phyloP scores from a whole-genome alignment of 2,888 invertebrate species.

The Macrophya alboannulata region DNA sequence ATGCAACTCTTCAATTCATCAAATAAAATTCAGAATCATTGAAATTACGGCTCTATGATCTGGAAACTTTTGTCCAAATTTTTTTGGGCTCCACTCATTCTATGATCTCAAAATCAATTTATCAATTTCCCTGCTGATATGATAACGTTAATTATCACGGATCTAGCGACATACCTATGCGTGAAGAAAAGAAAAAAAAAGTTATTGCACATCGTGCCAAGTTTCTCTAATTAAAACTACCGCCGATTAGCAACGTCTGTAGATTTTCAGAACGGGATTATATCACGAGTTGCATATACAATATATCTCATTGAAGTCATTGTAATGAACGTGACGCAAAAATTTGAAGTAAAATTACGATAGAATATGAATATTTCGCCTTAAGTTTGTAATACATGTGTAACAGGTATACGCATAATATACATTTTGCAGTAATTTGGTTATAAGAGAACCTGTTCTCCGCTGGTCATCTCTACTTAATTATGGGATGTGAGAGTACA shows the following conservation, averaged over 20 bases:
- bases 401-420: not conserved
- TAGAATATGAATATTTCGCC: not conserved
- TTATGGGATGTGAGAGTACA: conserved; percentile 2
- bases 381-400: not conserved
- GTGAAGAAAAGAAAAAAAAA: not conserved
- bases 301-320: not conserved
- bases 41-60: not conserved
- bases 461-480: not conserved
- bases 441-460: not conserved
- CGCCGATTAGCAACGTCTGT: not conserved
- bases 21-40: not conserved
- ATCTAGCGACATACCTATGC: not conserved
- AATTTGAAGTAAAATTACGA: not conserved
- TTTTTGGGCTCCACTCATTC: not conserved
- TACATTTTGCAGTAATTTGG: not conserved
- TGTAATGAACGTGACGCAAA: not conserved
- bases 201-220: not conserved
- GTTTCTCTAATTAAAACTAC: conserved; percentile 42
- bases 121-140: not conserved
- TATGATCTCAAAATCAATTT: not conserved
- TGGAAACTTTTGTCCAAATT: not conserved
- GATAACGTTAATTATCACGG: not conserved
- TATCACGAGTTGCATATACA: not conserved
- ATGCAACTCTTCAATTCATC: not conserved
- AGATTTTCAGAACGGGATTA: conserved; percentile 7